Conservation (phyloP, 2,797 vertebrate species). For the Melanotaenia trifasciata region DNA sequence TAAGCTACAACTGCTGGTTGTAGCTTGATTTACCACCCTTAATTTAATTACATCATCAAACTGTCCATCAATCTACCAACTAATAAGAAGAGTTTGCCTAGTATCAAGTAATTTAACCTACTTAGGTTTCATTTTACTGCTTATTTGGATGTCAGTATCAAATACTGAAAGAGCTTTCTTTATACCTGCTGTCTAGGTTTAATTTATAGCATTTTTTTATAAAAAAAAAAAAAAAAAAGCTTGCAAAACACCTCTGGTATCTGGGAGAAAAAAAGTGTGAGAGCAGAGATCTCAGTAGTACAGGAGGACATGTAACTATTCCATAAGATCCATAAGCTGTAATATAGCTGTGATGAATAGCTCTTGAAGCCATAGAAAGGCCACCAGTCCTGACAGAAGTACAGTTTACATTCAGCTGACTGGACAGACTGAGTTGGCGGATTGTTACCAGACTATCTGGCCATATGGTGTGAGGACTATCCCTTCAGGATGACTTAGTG, state of each 20-base stretch:
- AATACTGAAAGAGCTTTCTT: not conserved
- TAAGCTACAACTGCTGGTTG: not conserved
- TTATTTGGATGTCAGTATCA: not conserved
- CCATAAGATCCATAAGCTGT: not conserved
- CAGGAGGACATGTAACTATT: not conserved
- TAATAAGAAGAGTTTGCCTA: not conserved
- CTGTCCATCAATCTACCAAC: not conserved
- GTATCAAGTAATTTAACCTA: not conserved
- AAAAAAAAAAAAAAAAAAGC: not conserved
- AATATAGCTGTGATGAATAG: slow-evolving; percentile 30
- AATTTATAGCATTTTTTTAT: not conserved
- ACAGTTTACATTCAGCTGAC: slow-evolving; percentile 67
- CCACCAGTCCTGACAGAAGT: slow-evolving; percentile 59
- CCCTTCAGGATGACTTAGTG: slow-evolving; percentile 63
- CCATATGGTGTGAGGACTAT: slow-evolving; percentile 61
- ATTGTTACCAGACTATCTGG: slow-evolving; percentile 74
- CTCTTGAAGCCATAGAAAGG: slow-evolving; percentile 34
- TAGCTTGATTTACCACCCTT: not conserved
- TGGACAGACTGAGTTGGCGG: slow-evolving; percentile 67
- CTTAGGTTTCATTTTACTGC: not conserved
- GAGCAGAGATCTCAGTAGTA: not conserved
- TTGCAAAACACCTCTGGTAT: not conserved
- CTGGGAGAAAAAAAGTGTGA: not conserved
- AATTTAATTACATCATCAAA: not conserved
- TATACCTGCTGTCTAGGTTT: not conserved